Base-by-base conservation (phyloP, 2,888 invertebrate genomes). In the Noctua fimbriata region DNA sequence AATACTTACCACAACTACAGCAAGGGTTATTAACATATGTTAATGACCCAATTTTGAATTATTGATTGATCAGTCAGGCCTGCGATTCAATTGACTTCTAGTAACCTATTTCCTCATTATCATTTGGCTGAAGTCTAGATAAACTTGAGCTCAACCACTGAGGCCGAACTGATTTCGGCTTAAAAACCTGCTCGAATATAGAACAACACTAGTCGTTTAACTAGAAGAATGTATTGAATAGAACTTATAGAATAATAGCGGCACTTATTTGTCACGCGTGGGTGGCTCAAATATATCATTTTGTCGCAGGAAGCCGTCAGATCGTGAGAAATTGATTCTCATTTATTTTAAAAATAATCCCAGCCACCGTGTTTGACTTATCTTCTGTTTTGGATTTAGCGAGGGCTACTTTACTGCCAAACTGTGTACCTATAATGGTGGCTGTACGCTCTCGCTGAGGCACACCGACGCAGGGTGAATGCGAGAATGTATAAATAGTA, bases 221-320 rank as follows among this genome's bases (percentile, higher is more conserved):
- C 36, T 32, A 82, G 36, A 73, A 71, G n/a, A 73, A 74, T 80
- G 76, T 67, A 84, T 87, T 87, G 75, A 84, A 83, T 75, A 75
- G 66, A 75, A 55, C 66, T 78, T 76, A 80, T 77, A 79, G 73
- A 79, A 83, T 81, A 82, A 85, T 78, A 83, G 83, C 74, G 60
- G 66, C 76, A 76, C 76, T 76, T 84, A 79, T 36, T 74, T 66
- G 60, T 47, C 21, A 65, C 63, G 71, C 47, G 85, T 84, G 65
- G 85, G 87, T 63, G 69, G 69, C 10, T 58, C 21, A 58, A 69
- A 87, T 84, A 87, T 72, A 76, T 84, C 60, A 76, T 69, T 77
- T 80, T 58, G 84, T 74, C 80, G 55, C 69, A 84, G 74, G 69
- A 80, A 84, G 52, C 76, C n/a, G 76, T 72, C 87, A 69, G 16